Base-by-base conservation (phyloP, 92 coral and sea anemone species). In the Heteractis magnifica region DNA sequence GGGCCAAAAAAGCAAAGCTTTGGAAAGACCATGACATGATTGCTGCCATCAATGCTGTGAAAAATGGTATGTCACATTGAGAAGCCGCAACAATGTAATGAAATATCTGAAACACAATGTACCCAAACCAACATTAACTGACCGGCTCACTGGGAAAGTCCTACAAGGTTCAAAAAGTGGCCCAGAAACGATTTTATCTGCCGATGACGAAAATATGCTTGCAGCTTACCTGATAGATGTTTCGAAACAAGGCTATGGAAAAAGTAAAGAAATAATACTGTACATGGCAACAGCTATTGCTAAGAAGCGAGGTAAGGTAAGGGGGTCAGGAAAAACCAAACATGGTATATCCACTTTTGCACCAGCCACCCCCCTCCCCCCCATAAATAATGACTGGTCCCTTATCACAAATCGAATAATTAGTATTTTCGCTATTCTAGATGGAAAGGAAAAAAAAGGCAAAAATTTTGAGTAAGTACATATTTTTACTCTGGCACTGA, bases 231-330 rank as follows among this genome's bases (percentile, higher is more conserved):
- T 85, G 9, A 77, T 85, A 26, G 79, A 68, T 62, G 23, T 51
- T 15, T 51, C 60, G 16, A 85, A 78, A 41, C 82, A 77, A 65
- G 88, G 88, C 41, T 85, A 85, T 18, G 71, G 82, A 6, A 77
- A 78, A 26, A 65, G 44, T 59, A 85, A 84, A 75, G 87, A 84
- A 59, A 84, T 77, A 15, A 60, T 76, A 41, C 41, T 77, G 8
- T 84, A 56, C 52, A 84, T 84, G 87, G 87, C 78, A 14, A 50
- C 83, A 55, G 56, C 60, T 49, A 78, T 85, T 49, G 83, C 88
- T 62, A 80, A 10, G 44, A 65, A 76, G 59, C 75, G 59, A 19
- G 71, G 76, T 10, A 15, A 83, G 20, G 72, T 53, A 13, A 64
- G n/a, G n/a, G n/a, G n/a, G n/a, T n/a, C n/a, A n/a, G n/a, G n/a